A percentile compares a stretch with the other conserved stretches of the same genome.
phyloP scores from a whole-genome alignment of 2,888 invertebrate genomes.

The Pseudococcus longispinus region DNA sequence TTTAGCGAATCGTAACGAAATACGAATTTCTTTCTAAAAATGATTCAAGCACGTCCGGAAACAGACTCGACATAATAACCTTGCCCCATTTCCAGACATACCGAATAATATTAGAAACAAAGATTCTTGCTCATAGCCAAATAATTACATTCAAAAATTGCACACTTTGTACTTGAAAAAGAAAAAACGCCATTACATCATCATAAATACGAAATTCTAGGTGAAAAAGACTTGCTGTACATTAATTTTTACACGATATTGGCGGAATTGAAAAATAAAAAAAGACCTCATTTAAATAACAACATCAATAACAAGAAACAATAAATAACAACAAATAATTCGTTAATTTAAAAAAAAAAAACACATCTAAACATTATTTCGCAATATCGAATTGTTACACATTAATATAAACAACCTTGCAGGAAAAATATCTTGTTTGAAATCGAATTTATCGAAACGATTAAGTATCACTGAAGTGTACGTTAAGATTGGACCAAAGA shows the following conservation, averaged over 20 bases:
- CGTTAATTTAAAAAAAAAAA: constrained; percentile 14
- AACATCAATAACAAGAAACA: constrained; percentile 43
- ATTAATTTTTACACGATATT: constrained; percentile 32
- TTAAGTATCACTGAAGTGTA: background rate
- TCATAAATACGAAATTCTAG: background rate
- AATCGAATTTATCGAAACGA: background rate
- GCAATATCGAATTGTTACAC: background rate
- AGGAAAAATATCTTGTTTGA: background rate
- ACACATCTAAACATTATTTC: constrained; percentile 6
- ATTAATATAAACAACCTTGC: constrained; percentile 23
- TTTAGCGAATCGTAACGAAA: background rate
- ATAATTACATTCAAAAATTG: constrained; percentile 3
- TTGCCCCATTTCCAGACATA: background rate
- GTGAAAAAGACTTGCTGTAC: background rate
- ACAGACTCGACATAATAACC: background rate
- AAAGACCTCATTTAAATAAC: constrained; percentile 34
- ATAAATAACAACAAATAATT: constrained; percentile 38
- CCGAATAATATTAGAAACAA: background rate
- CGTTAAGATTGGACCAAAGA: background rate
- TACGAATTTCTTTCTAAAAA: background rate
- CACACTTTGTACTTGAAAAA: background rate
- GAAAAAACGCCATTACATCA: background rate
- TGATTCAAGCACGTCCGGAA: background rate
- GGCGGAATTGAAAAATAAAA: constrained; percentile 4
- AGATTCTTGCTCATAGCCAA: background rate